A percentile compares a stretch with the other conserved stretches of the same genome.
Conservation (phyloP, 2,113 vertebrate species). For the Laticauda laticaudata region DNA sequence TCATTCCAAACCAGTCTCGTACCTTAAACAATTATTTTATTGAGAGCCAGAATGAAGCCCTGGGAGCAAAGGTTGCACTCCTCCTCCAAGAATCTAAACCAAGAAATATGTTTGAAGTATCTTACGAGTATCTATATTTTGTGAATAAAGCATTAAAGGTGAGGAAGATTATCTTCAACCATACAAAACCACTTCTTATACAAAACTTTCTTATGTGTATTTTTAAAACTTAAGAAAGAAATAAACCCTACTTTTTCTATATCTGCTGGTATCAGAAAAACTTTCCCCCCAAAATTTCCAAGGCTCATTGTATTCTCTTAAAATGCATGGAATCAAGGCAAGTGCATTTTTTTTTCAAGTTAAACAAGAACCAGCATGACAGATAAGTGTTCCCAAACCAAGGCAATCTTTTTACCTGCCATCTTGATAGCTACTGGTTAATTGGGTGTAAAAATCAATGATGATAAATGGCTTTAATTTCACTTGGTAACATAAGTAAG, state of each 20-base stretch:
- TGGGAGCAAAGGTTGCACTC: neutral
- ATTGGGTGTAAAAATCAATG: conserved; percentile 6
- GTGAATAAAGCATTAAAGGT: neutral
- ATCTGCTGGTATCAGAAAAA: neutral
- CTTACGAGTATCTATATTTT: neutral
- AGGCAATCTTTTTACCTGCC: neutral
- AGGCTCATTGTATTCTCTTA: neutral
- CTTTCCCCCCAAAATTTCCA: neutral
- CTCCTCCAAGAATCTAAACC: neutral
- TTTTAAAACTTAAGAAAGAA: neutral
- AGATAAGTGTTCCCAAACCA: neutral
- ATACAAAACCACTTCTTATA: neutral
- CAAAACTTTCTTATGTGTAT: neutral
- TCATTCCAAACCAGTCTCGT: neutral
- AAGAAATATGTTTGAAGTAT: neutral
- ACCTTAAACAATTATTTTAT: neutral
- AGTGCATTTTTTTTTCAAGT: neutral
- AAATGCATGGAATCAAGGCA: neutral
- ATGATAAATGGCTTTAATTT: conserved; percentile 16
- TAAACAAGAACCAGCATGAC: neutral
- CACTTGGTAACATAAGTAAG: conserved; percentile 5
- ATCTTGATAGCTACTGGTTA: neutral
- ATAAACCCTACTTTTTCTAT: neutral
- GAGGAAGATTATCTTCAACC: neutral
- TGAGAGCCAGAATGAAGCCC: neutral